Evolutionary conservation across 2,888 invertebrate species (phyloP), one percentile per base, ranked within the genome.

Genomic region (Volucella bombylans): DNA sequence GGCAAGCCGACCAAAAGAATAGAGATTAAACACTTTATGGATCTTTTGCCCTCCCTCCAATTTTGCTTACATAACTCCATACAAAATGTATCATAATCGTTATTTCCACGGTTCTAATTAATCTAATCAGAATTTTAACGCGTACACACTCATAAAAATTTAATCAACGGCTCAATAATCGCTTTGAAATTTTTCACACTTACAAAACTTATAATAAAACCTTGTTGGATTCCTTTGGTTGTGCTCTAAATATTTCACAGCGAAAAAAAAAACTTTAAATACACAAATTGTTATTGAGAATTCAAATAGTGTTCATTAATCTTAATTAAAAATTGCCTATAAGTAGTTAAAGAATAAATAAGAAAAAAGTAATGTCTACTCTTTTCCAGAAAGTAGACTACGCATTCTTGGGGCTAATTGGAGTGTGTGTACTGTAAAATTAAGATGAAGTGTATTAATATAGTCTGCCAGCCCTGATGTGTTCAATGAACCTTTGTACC

Each of bases 241-340:
- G 8, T 54, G 43, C 49, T 55, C 55, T 64, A 74, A 55, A 71
- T 57, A 57, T 38, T 41, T 12, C 4, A 23, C 38, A 12, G 31
- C 41, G 4, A 15, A 50, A 67, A 39, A 2, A 23, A 23, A 23
- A 31, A 31, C 31, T 4, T 43, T 12, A 10, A n/a, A 15, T 43
- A 49, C 18, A 59, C 57, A 68, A 50, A 64, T 72, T 81, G 43
- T 78, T 69, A 73, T 73, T 64, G 78, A 62, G 65, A 55, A 18
- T 57, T 85, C 67, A 76, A 76, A 85, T 71, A 72, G 76, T 61
- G 55, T 85, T 85, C 81, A 85, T 85, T 85, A 81, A 77, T 81
- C 71, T 85, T 81, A 81, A 85, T 85, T 85, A 81, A 77, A 77
- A 77, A 77, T 80, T 81, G 72, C 76, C 77, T 62, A 50, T 76